Evolutionary conservation across 2,113 vertebrate species (phyloP).

Genomic region (Bubo bubo): DNA sequence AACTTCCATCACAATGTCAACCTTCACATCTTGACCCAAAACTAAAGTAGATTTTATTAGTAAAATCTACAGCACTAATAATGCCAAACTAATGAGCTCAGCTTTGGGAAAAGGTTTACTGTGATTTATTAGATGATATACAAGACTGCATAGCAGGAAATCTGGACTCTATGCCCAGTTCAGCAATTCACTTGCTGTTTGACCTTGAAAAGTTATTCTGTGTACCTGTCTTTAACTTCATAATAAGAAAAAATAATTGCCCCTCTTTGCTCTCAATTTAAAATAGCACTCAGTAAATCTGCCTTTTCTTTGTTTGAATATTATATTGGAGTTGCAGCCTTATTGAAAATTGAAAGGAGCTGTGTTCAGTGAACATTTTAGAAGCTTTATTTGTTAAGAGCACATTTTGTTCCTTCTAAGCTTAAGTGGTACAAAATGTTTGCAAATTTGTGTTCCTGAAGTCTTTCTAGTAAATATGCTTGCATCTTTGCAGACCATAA

Average conservation of each 20-base stretch:
- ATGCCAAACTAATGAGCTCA: background rate
- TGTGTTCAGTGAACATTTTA: slow-evolving; percentile 15
- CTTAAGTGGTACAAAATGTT: slow-evolving; percentile 51
- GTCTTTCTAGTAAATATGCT: slow-evolving; percentile 27
- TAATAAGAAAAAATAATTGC: background rate
- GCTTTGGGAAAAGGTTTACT: background rate
- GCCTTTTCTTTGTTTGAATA: background rate
- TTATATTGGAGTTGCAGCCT: background rate
- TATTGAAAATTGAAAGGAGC: slow-evolving; percentile 30
- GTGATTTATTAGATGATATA: background rate
- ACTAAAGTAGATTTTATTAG: background rate
- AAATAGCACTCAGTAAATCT: background rate
- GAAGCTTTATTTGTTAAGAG: slow-evolving; percentile 31
- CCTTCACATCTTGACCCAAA: background rate
- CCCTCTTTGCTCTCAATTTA: background rate
- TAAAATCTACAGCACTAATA: background rate
- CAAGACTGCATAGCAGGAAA: background rate
- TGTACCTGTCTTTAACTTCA: background rate
- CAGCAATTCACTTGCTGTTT: background rate
- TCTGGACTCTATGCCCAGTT: background rate
- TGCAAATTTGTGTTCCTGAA: slow-evolving; percentile 49
- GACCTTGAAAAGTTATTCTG: background rate
- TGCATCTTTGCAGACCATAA: slow-evolving; percentile 29
- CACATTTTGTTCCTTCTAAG: slow-evolving; percentile 35
- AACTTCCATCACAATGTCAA: background rate